phyloP scores from a whole-genome alignment of 23 tunicate species.

The Styela clava region DNA sequence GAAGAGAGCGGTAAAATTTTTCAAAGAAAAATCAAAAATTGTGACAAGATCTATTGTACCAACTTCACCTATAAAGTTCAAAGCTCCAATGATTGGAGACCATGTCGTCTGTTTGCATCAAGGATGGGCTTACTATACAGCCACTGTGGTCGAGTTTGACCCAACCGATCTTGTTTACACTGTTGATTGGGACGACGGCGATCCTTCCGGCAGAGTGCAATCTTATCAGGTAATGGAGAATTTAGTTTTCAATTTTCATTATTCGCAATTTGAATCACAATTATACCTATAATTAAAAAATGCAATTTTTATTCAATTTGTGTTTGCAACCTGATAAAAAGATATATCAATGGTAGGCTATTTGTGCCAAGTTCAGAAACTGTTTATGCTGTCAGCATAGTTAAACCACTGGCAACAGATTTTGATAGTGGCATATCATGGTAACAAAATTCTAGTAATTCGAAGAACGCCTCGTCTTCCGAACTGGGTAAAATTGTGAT shows the following conservation, averaged over 20 bases:
- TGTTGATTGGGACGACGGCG: slow-evolving; percentile 88
- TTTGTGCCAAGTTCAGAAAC: too few relatives aligned
- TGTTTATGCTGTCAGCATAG: too few relatives aligned
- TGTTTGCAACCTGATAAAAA: background rate
- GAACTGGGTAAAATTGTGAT: too few relatives aligned
- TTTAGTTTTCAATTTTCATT: background rate
- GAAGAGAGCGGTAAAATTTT: background rate
- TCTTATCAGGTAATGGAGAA: slow-evolving; percentile 59
- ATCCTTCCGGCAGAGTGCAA: slow-evolving; percentile 72
- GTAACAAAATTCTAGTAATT: too few relatives aligned
- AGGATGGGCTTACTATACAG: slow-evolving; percentile 76
- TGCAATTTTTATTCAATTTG: background rate
- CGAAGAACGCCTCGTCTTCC: too few relatives aligned
- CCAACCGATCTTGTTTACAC: slow-evolving; percentile 43
- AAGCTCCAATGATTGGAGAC: slow-evolving; percentile 81
- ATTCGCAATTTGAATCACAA: background rate
- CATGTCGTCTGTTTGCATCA: slow-evolving; percentile 86
- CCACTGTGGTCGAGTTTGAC: slow-evolving; percentile 64
- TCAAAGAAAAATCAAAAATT: background rate
- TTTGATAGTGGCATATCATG: too few relatives aligned
- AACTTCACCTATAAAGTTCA: too few relatives aligned
- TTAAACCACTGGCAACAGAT: too few relatives aligned
- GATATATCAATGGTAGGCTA: too few relatives aligned
- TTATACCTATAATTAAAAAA: background rate
- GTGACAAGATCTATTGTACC: background rate